Conservation (phyloP, 2,797 vertebrate species). For the Alcedo quadribrachys region DNA sequence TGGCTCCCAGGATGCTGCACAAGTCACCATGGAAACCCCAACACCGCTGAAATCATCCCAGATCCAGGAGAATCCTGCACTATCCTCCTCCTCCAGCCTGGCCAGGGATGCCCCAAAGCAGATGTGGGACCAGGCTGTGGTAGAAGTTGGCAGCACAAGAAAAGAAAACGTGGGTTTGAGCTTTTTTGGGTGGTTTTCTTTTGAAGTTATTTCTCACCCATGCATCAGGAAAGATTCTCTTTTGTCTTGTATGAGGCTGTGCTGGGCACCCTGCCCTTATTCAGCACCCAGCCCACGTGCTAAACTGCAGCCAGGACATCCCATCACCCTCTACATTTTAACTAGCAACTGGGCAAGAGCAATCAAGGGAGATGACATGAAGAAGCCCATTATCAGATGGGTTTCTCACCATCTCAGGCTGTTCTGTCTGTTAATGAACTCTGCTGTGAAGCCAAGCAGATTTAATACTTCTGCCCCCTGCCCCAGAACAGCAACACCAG, state of each 20-base stretch:
- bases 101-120: background rate
- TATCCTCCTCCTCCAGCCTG: background rate
- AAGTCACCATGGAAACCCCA: conserved; percentile 73
- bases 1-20: conserved; percentile 50
- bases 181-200: background rate
- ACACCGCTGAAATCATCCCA: background rate
- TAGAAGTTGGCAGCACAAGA: background rate
- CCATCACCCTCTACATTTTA: background rate
- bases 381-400: background rate
- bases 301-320: background rate
- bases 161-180: background rate
- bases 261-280: background rate
- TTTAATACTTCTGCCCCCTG: background rate
- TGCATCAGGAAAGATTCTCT: background rate
- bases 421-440: background rate
- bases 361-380: background rate
- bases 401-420: background rate
- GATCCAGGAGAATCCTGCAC: background rate
- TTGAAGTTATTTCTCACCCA: background rate
- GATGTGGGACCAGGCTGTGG: background rate
- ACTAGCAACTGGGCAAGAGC: background rate
- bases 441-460: background rate
- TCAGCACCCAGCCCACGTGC: rapidly evolving
- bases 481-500: background rate
- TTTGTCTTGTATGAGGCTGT: background rate